phyloP scores from a whole-genome alignment of 2,888 invertebrate genomes.

The Cephus rjabovi region DNA sequence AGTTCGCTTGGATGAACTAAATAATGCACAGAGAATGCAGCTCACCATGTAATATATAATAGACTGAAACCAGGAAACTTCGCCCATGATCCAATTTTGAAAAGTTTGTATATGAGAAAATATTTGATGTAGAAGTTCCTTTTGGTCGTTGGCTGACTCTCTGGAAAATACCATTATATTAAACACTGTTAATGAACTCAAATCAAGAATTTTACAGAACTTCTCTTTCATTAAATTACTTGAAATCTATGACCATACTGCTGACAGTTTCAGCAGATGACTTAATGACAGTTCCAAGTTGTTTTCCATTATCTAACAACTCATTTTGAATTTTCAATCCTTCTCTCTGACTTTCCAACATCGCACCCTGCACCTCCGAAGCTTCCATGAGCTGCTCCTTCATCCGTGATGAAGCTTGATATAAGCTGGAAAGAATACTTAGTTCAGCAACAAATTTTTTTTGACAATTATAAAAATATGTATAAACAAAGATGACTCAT shows the following conservation, averaged over 20 bases:
- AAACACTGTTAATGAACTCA: conserved; percentile 7
- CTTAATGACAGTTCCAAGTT: conserved; percentile 66
- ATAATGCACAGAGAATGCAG: conserved; percentile 69
- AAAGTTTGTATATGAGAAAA: conserved; percentile 70
- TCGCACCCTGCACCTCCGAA: conserved; percentile 64
- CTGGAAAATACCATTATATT: conserved; percentile 49
- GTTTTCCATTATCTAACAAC: conserved; percentile 69
- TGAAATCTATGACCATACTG: conserved; percentile 68
- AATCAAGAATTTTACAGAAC: conserved; percentile 1
- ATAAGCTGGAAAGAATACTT: conserved; percentile 41
- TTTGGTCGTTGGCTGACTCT: conserved; percentile 70
- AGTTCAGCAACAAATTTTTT: neutral
- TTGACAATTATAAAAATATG: conserved; percentile 4
- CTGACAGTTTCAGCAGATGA: conserved; percentile 66
- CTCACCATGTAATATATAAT: conserved; percentile 71
- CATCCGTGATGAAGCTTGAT: conserved; percentile 61
- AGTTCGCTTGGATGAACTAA: conserved; percentile 71
- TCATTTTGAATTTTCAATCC: conserved; percentile 68
- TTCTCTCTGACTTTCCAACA: conserved; percentile 67
- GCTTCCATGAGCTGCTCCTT: conserved; percentile 67
- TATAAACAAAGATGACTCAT: neutral
- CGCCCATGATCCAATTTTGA: conserved; percentile 73
- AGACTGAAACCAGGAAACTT: conserved; percentile 75
- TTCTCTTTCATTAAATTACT: conserved; percentile 44
- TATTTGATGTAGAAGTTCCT: conserved; percentile 70